Percentiles rank a stretch among this genome's conserved stretches.
phyloP scores from a whole-genome alignment of 1,140 invertebrate species.

The Drosophila pseudoananassae region DNA sequence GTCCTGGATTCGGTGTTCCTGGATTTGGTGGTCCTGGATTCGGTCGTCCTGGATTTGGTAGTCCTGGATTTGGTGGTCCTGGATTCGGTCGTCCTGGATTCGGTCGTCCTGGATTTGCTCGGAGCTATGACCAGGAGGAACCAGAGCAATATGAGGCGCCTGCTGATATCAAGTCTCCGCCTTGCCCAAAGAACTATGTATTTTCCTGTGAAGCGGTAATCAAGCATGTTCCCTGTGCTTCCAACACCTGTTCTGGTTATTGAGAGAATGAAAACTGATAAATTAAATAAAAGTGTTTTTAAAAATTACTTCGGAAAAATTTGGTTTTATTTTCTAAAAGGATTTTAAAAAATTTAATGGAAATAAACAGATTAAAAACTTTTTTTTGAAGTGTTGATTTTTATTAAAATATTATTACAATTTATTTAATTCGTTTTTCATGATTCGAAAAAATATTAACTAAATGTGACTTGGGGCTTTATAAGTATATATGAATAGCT shows the following conservation, averaged over 20 bases:
- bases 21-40: constrained; percentile 29
- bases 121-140: constrained; percentile 11
- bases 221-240: constrained; percentile 8
- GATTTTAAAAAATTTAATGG: no score
- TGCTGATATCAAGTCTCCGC: background rate
- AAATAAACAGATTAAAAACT: no score
- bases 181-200: constrained; percentile 5
- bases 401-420: no score
- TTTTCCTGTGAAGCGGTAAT: constrained; percentile 26
- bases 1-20: background rate
- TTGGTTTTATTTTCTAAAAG: no score
- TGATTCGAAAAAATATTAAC: no score
- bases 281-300: background rate
- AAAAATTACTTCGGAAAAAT: background rate
- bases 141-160: background rate
- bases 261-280: background rate
- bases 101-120: constrained; percentile 8
- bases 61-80: constrained; percentile 35
- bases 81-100: constrained; percentile 36
- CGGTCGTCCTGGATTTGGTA: constrained; percentile 39
- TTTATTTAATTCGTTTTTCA: no score
- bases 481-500: no score
- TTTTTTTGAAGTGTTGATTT: no score
- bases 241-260: constrained; percentile 4
- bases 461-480: no score